Conservation (phyloP, 2,113 vertebrate species). For the Alethe castanea region DNA sequence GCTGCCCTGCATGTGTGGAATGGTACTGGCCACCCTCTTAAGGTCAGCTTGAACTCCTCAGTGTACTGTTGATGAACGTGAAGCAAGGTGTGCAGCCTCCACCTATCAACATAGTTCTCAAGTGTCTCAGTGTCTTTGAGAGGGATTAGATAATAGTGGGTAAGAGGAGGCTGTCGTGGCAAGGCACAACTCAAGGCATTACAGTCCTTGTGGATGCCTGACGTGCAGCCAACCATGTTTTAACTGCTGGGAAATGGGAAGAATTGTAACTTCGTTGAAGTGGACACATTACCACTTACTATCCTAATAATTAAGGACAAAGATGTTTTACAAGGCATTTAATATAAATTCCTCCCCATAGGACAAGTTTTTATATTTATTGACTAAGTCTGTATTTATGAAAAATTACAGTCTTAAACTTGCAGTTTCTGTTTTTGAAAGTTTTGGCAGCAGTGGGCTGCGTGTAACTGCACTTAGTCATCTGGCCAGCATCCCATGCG, state of each 20-base stretch:
- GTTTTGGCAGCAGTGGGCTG: background rate
- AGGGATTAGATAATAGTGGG: background rate
- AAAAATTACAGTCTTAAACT: background rate
- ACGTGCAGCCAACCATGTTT: background rate
- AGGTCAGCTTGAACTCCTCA: background rate
- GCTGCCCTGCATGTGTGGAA: background rate
- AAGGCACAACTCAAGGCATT: background rate
- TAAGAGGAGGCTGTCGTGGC: rapidly evolving
- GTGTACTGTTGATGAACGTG: rapidly evolving
- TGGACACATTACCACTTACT: background rate
- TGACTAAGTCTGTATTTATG: background rate
- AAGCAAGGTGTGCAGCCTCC: background rate
- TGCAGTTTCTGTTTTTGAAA: background rate
- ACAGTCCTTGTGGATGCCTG: background rate
- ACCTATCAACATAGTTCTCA: background rate
- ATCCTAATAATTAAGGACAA: background rate
- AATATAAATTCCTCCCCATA: background rate
- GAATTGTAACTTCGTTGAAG: background rate
- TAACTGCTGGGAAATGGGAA: background rate
- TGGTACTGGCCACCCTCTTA: background rate
- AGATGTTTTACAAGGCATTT: background rate
- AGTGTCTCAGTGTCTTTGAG: background rate
- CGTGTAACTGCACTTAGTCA: rapidly evolving
- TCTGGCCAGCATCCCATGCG: background rate
- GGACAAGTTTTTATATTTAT: background rate